A percentile compares a stretch with the other conserved stretches of the same genome.
Conservation (phyloP, 2,888 invertebrate genomes). For the Andrena fulva region DNA sequence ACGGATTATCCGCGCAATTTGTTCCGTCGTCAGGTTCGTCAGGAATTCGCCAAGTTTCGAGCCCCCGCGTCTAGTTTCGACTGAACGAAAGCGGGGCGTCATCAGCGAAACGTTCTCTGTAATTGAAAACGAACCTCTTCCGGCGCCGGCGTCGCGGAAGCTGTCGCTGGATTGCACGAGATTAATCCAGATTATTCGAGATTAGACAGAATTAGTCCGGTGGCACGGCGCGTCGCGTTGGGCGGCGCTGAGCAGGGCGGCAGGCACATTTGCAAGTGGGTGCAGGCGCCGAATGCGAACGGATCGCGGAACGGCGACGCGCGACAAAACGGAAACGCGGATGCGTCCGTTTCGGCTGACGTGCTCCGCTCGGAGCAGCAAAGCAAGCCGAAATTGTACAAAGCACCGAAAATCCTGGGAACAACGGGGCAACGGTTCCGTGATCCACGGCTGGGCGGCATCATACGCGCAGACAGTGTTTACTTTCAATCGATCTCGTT, state of each 20-base stretch:
- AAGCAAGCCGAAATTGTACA: conserved; percentile 33
- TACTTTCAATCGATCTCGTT: conserved; percentile 30
- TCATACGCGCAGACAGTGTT: conserved; percentile 27
- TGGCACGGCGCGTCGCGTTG: conserved; percentile 57
- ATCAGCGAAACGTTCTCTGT: conserved; percentile 68
- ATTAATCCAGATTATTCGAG: conserved; percentile 76
- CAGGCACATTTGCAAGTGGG: conserved; percentile 27
- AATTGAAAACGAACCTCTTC: conserved; percentile 74
- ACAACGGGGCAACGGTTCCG: conserved; percentile 12
- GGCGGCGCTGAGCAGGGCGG: conserved; percentile 50
- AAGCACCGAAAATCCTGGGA: conserved; percentile 37
- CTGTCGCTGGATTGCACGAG: conserved; percentile 72
- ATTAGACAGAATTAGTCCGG: conserved; percentile 76
- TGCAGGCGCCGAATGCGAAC: not conserved
- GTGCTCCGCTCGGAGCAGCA: not conserved
- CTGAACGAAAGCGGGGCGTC: conserved; percentile 30
- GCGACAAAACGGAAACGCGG: not conserved
- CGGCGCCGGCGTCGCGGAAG: conserved; percentile 48
- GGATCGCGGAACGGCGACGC: conserved; percentile 7
- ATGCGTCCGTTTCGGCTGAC: conserved; percentile 22
- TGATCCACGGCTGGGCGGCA: not conserved
- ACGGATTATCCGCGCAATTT: conserved; percentile 54
- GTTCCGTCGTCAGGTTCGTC: conserved; percentile 49
- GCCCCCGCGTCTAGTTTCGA: conserved; percentile 41
- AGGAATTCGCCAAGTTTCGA: conserved; percentile 41